Base-by-base conservation (phyloP, 2,113 vertebrate species). In the Mastomys coucha region DNA sequence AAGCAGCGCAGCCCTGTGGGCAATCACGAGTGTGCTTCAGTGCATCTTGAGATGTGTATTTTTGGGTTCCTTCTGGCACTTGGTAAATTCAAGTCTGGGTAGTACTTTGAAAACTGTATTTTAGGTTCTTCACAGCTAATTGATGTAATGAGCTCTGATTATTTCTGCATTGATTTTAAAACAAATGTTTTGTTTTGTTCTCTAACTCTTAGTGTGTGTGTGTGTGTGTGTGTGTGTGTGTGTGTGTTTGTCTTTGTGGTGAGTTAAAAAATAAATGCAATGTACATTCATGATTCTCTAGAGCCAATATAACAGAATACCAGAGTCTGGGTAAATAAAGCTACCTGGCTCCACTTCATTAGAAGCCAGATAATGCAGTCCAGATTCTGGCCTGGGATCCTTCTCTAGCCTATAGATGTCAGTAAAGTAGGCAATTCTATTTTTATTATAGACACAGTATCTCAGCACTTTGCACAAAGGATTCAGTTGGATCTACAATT, bases 161-260 rank as follows among this genome's bases (percentile, higher is more conserved):
- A 70, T 88, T 75, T 97, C 16, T 67, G 0, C 45, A 8, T 95
- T 93, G 91, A 89, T 89, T 16, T 78, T 77, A 36, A 95, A 92
- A 39, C 24, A 88, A 39, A 22, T 86, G 77, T 65, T 51, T 20
- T 36, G 13, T 51, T 69, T 49, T 20, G 9, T 33, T 86, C 7
- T 82, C 13, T 60, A 58, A 67, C 56, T 89, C 36, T 88, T 60
- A 88, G 28, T 9, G 45, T 16, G 5, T 60, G 4, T n/a, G n/a
- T n/a, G n/a, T n/a, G n/a, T n/a, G n/a, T n/a, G n/a, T n/a, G n/a
- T n/a, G n/a, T n/a, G n/a, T n/a, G n/a, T n/a, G n/a, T n/a, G n/a
- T n/a, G n/a, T n/a, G n/a, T n/a, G n/a, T n/a, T n/a, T n/a, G n/a
- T 45, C 67, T 69, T 69, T 85, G 12, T 9, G 42, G 4, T 19